These are phyloP conservation scores for Erinaceus europaeus DNA, from an alignment of 2,113 vertebrate genomes.

Conservation along the genomic window DNA sequence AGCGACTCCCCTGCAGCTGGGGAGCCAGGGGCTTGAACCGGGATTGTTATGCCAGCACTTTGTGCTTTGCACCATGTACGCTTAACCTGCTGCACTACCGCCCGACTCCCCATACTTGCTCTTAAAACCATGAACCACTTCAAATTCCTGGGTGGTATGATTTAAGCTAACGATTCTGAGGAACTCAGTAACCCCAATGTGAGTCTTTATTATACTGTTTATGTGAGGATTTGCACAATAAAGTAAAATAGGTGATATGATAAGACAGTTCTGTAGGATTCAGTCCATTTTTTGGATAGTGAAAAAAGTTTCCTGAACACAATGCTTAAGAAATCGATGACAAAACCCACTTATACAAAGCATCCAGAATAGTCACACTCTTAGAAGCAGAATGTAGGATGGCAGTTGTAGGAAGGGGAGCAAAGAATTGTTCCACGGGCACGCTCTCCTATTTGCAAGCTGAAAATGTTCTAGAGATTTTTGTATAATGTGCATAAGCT, in stretches of 20 bases:
- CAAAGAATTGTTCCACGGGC: not conserved
- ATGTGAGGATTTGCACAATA: no score
- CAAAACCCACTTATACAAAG: not conserved
- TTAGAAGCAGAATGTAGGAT: not conserved
- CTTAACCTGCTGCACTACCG: no score
- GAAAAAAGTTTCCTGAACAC: not conserved
- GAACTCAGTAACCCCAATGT: not conserved
- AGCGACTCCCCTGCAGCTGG: no score
- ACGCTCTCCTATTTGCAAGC: not conserved
- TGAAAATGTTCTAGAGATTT: not conserved
- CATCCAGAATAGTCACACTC: not conserved
- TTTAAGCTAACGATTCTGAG: constrained; percentile 21
- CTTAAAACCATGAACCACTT: not conserved
- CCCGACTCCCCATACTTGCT: constrained; percentile 3
- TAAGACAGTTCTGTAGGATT: constrained; percentile 25
- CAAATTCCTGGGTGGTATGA: constrained; percentile 15
- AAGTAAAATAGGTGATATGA: constrained; percentile 7
- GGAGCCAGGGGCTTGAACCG: no score
- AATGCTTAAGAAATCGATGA: not conserved
- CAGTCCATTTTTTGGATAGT: not conserved
- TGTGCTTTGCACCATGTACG: no score
- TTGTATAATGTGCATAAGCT: not conserved
- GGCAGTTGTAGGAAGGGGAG: not conserved
- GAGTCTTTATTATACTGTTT: constrained; percentile 73
- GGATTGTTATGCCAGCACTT: no score